Evolutionary conservation across 2,113 vertebrate species (phyloP).

Genomic region (Polyodon spathula): DNA sequence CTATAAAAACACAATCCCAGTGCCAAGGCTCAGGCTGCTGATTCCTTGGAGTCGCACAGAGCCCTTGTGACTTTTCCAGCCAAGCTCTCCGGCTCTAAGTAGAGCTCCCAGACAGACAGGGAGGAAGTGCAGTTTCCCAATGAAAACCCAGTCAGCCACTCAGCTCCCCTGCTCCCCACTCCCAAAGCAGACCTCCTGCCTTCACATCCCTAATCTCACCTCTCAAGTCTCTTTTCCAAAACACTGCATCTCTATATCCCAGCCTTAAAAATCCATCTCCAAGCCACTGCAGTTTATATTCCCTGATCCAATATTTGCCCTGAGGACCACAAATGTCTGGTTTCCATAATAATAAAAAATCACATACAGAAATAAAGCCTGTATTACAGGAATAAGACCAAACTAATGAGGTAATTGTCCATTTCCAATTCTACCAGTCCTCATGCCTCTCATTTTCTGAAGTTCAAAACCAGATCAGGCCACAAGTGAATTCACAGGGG

Average conservation of each 20-base stretch:
- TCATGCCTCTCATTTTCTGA: no score
- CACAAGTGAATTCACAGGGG: no score
- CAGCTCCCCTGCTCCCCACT: constrained; percentile 19
- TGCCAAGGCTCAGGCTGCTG: constrained; percentile 27
- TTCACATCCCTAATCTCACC: neutral
- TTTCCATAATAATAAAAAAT: no score
- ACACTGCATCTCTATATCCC: neutral
- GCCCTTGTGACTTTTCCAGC: constrained; percentile 24
- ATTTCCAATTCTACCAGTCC: no score
- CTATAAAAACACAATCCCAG: constrained; percentile 24
- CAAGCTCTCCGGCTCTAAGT: constrained; percentile 20
- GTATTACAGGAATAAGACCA: no score
- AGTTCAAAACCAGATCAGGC: no score
- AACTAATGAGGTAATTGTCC: no score
- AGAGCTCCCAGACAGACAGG: constrained; percentile 35
- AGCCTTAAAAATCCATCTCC: neutral
- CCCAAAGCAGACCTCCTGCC: constrained; percentile 8
- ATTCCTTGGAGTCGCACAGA: constrained; percentile 24
- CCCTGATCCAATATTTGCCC: no score
- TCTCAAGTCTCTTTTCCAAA: neutral
- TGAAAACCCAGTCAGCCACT: constrained; percentile 17
- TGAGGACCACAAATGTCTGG: no score
- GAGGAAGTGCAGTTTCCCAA: constrained; percentile 45
- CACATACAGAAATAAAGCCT: no score
- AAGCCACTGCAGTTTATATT: neutral